Evolutionary conservation across 2,113 vertebrate species (phyloP).

Genomic region (Toxotes chatareus): DNA sequence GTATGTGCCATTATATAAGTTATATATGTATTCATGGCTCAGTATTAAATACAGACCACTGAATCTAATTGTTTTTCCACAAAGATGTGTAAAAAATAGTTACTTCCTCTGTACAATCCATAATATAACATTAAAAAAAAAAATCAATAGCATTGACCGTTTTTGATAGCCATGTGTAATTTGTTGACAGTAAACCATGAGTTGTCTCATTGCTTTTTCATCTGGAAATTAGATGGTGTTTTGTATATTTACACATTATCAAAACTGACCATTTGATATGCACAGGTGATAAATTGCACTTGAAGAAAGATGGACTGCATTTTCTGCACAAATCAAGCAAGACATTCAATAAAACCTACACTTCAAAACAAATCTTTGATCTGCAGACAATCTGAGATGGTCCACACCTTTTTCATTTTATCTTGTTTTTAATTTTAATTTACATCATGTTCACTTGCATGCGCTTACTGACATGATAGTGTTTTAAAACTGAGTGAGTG

Average conservation of each 20-base stretch:
- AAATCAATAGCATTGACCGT: neutral
- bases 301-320: neutral
- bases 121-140: neutral
- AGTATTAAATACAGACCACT: neutral
- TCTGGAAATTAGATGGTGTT: neutral
- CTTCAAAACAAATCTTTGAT: neutral
- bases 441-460: neutral
- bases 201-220: neutral
- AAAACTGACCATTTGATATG: neutral
- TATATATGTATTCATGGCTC: neutral
- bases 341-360: slow-evolving; percentile 2
- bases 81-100: neutral
- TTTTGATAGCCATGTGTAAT: neutral
- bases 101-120: neutral
- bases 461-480: neutral
- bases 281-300: neutral
- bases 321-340: slow-evolving; percentile 10
- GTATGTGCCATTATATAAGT: neutral
- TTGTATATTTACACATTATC: slow-evolving; percentile 15
- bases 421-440: neutral
- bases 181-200: too few species aligned
- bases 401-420: neutral
- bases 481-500: neutral
- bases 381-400: neutral
- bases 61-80: neutral